Percentiles rank a stretch among this genome's conserved stretches.
Conservation (phyloP, 2,113 vertebrate species). For the Phoenicopterus ruber region DNA sequence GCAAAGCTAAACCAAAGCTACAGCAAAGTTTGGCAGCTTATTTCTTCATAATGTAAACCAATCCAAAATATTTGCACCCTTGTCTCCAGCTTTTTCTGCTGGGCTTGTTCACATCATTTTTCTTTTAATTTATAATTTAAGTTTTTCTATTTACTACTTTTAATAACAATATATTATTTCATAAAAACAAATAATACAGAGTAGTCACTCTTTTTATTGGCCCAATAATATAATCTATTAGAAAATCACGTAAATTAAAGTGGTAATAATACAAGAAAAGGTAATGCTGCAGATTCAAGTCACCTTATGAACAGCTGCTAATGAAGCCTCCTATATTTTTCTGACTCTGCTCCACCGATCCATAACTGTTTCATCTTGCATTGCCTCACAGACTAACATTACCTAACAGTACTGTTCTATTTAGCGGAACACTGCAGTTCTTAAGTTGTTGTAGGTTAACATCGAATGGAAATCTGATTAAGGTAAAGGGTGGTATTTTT, state of each 20-base stretch:
- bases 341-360: not conserved
- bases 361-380: not conserved
- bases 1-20: conserved; percentile 27
- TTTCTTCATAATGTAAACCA: not conserved
- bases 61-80: not conserved
- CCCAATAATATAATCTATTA: not conserved
- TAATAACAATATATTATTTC: not conserved
- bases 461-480: not conserved
- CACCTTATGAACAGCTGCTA: not conserved
- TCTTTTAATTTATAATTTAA: not conserved
- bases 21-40: not conserved
- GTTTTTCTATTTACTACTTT: not conserved
- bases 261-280: not conserved
- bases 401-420: not conserved
- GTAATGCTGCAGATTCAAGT: not conserved
- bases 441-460: not conserved
- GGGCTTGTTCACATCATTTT: not conserved
- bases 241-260: not conserved
- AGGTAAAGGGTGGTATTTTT: not conserved
- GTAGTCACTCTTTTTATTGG: not conserved
- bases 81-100: not conserved
- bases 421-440: not conserved
- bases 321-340: not conserved
- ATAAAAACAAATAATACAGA: not conserved
- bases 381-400: not conserved